Evolutionary conservation across 2,888 invertebrate genomes (phyloP), one percentile per base, ranked within the genome.

Genomic region (Thereva unica): DNA sequence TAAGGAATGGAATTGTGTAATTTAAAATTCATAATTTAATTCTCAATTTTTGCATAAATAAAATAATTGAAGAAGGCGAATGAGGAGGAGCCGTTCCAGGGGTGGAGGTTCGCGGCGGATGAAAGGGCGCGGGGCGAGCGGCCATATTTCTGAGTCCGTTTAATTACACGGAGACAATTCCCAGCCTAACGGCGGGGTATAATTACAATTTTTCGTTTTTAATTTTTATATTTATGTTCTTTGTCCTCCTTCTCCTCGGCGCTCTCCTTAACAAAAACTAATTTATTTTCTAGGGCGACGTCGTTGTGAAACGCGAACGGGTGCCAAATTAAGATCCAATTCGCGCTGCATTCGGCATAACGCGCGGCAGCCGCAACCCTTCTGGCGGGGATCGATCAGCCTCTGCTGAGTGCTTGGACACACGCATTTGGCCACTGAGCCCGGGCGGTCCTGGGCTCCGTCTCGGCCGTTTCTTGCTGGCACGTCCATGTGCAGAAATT

Each of bases 1-100:
- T 64, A 64, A 64, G 64, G 53, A 64, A 64, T 64, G 64, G 52
- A 64, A 64, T 64, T 64, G 64, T 64, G 53, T 64, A 64, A 64
- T 64, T 64, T 64, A 64, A 64, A 64, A 64, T 64, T 64, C 64
- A 64, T 64, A 64, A 64, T 64, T 64, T 64, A 64, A 64, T 64
- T 64, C 64, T 64, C 64, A 64, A 64, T 61, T 64, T 64, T 64
- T 64, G 64, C 64, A 64, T 64, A 64, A 64, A 64, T 64, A 64
- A 64, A 64, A 64, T 64, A 64, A 64, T 53, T 49, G 52, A 64
- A 64, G 50, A 61, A 61, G 61, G 34, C 49, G 61, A 38, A 42
- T 40, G 34, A 10, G 50, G 50, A 40, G 40, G 50, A 49, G 49
- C 35, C 61, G 50, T 50, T 61, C 38, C 41, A 23, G 12, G 38